Conservation (phyloP, 2,888 invertebrate species). For the Priocnemis perturbator region DNA sequence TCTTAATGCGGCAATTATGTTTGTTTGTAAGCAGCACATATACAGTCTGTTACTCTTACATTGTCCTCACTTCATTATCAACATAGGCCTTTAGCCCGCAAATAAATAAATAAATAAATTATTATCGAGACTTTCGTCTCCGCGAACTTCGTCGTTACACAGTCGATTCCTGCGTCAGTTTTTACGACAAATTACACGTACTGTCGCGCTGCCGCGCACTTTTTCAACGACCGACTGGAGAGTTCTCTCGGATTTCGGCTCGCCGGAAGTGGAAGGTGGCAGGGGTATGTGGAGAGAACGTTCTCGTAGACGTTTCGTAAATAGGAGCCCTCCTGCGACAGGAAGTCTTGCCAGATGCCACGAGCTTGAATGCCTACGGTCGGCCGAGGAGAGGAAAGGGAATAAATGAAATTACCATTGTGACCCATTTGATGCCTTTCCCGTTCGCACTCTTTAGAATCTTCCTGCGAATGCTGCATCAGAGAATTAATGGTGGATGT, state of each 20-base stretch:
- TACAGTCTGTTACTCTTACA: too few species aligned
- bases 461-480: too few species aligned
- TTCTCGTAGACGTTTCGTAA: constrained; percentile 47
- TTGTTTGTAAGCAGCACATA: too few species aligned
- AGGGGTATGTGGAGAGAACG: constrained; percentile 33
- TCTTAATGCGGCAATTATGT: too few species aligned
- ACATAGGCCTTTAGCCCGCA: too few species aligned
- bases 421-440: not conserved
- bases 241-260: constrained; percentile 14
- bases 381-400: not conserved
- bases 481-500: too few species aligned
- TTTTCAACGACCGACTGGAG: not conserved
- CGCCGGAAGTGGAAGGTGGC: constrained; percentile 48
- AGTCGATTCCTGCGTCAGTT: too few species aligned
- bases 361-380: not conserved
- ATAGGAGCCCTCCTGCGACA: constrained; percentile 47
- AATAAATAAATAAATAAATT: too few species aligned
- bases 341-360: constrained; percentile 58
- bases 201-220: not conserved
- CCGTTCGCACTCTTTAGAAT: not conserved
- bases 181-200: not conserved
- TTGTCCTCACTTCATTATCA: too few species aligned
- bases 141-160: too few species aligned
- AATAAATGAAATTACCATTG: not conserved
- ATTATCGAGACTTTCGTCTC: too few species aligned